Evolutionary conservation across 2,888 invertebrate genomes (phyloP), one percentile per base, ranked within the genome.

Genomic region (Ischnus inquisitorius): DNA sequence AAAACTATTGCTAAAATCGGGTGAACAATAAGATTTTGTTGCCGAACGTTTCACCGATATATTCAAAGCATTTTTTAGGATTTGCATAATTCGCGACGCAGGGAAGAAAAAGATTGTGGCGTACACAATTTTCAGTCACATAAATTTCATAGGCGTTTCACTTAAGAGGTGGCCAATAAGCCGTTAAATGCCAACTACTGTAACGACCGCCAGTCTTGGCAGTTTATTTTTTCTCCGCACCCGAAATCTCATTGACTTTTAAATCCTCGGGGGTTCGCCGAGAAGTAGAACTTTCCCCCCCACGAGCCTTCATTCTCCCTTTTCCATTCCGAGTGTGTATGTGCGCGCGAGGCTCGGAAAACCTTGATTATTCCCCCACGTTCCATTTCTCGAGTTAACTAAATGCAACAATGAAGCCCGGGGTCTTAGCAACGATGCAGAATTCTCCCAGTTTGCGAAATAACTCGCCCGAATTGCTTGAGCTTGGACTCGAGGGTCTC

Each of bases 211-310:
- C 48, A 39, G 14, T 19, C 60, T 14, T 74, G 41, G 16, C 54
- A n/a, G 25, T 28, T 54, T 57, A 57, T 51, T 80, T 74, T 74
- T 67, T 39, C 65, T 22, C 54, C 78, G 25, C 74, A 83, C 22
- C 60, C 65, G 72, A 79, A 85, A 60, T 76, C 84, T 82, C 82
- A 80, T 85, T 85, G 82, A 85, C 81, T 81, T 81, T 81, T 78
- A 84, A 81, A 84, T 82, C 69, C 48, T 46, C 77, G 68, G 39
- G 39, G 6, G 71, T 28, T 82, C 77, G 69, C 64, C 77, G 75
- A 69, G 57, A 82, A 71, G 65, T 16, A 57, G 16, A 60, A 62
- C 19, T 79, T 64, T 51, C 60, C 34, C 62, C 60, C 34, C 62
- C 39, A 60, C 43, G 67, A 75, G 57, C 54, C 54, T 54, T 41